Evolutionary conservation across 1,140 invertebrate genomes (phyloP).

Genomic region (Drosophila ananassae): DNA sequence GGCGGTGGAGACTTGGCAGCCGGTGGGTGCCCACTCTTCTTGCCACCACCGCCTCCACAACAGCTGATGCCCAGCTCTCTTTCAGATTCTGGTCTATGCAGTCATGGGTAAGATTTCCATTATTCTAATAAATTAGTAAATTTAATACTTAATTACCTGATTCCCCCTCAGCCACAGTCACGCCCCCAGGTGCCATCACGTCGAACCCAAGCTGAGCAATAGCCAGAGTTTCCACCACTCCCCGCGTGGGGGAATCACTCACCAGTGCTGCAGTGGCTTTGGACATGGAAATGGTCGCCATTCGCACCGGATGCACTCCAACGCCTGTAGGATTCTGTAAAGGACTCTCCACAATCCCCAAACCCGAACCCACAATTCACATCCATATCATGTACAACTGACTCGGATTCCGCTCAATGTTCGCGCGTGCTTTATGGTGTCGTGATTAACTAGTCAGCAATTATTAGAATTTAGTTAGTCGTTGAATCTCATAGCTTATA

Average conservation of each 20-base stretch:
- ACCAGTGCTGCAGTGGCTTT: constrained; percentile 81
- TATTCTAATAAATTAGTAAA: neutral
- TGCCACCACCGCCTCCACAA: constrained; percentile 72
- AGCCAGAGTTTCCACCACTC: constrained; percentile 82
- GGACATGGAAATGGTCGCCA: constrained; percentile 79
- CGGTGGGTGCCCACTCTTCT: constrained; percentile 73
- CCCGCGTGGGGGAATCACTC: constrained; percentile 56
- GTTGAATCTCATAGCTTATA: constrained; percentile 59
- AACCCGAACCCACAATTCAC: constrained; percentile 3
- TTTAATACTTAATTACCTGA: neutral
- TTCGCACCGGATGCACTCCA: constrained; percentile 82
- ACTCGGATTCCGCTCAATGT: constrained; percentile 51
- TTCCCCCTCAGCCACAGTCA: constrained; percentile 52
- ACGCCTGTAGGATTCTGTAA: constrained; percentile 78
- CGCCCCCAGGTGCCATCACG: constrained; percentile 69
- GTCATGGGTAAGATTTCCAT: constrained; percentile 65
- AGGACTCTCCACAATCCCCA: neutral
- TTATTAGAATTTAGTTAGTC: constrained; percentile 69
- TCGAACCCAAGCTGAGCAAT: constrained; percentile 68
- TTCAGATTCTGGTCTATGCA: constrained; percentile 79
- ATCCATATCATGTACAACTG: constrained; percentile 46
- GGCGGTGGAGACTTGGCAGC: constrained; percentile 43
- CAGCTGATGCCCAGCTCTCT: constrained; percentile 68
- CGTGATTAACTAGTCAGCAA: constrained; percentile 47
- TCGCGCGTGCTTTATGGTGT: constrained; percentile 36